Evolutionary conservation across 1,140 invertebrate species (phyloP).

Genomic region (Bombus polaris): DNA sequence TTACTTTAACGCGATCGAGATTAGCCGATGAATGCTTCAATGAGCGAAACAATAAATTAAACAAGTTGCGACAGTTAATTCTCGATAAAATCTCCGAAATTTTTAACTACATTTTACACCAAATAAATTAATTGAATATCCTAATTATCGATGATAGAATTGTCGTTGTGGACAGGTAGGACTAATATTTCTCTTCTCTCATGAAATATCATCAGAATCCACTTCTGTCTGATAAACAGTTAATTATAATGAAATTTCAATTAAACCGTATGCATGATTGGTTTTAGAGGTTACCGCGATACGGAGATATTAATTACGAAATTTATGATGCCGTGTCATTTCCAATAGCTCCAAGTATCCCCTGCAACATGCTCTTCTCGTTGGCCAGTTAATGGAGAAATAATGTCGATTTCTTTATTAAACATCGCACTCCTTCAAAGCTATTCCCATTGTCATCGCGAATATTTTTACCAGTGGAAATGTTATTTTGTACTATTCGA

Average conservation of each 20-base stretch:
- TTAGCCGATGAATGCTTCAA: neutral
- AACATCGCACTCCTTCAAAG: neutral
- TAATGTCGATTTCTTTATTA: neutral
- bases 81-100: neutral
- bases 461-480: too few species aligned
- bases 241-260: slow-evolving; percentile 6
- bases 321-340: neutral
- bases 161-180: neutral
- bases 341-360: neutral
- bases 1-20: neutral
- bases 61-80: neutral
- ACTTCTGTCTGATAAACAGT: neutral
- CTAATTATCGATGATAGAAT: neutral
- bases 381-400: neutral
- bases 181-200: neutral
- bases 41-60: neutral
- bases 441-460: neutral
- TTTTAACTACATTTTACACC: neutral
- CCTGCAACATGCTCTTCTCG: neutral
- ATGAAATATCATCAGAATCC: neutral
- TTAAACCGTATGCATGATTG: neutral
- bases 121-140: neutral
- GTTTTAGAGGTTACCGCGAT: neutral
- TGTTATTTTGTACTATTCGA: too few species aligned
- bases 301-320: neutral